Conservation (phyloP, 2,888 invertebrate species). For the Mimachlamys varia region DNA sequence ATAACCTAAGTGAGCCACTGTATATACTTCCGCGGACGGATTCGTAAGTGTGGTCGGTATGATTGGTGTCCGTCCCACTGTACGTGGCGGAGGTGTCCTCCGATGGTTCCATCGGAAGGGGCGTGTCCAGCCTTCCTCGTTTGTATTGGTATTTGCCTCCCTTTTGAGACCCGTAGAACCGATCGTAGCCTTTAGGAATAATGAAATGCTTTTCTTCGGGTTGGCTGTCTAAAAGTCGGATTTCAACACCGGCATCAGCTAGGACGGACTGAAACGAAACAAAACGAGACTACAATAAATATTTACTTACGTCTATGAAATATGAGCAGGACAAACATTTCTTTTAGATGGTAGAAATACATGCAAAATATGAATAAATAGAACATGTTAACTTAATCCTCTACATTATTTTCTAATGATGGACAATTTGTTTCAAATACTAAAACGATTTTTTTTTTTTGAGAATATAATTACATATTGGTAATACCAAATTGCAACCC, state of each 20-base stretch:
- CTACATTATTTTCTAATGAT: no score
- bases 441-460: not conserved
- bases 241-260: slow-evolving; percentile 8
- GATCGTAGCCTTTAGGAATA: not conserved
- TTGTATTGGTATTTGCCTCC: not conserved
- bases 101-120: not conserved
- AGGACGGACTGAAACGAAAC: slow-evolving; percentile 1
- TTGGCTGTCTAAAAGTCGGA: not conserved
- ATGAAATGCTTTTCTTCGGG: slow-evolving; percentile 23
- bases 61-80: slow-evolving; percentile 49
- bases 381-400: no score
- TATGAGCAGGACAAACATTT: no score
- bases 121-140: not conserved
- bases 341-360: no score
- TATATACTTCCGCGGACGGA: slow-evolving; percentile 44
- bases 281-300: not conserved
- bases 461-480: not conserved
- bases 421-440: no score
- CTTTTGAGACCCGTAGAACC: not conserved
- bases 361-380: no score
- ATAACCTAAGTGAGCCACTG: slow-evolving; percentile 45
- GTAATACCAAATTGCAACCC: not conserved
- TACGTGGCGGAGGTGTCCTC: slow-evolving; percentile 49
- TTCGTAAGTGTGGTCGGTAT: slow-evolving; percentile 50
- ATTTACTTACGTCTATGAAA: no score